Percentiles rank a stretch among this genome's conserved stretches.
These are phyloP conservation scores for Pygmarrhopalites habei DNA, from an alignment of 1,140 invertebrate species.

Conservation along the genomic window DNA sequence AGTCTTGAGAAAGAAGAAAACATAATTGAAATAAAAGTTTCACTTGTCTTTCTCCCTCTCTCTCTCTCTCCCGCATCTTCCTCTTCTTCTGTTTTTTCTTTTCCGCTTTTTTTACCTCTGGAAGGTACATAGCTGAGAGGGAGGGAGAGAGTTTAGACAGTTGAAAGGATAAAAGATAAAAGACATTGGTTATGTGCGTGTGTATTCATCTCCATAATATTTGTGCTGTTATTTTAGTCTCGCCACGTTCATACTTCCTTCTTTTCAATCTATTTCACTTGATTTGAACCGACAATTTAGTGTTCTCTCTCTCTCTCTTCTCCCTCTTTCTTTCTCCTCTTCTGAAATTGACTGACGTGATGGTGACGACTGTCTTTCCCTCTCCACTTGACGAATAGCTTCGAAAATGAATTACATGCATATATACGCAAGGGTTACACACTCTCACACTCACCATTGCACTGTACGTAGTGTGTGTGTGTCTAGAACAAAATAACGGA, in stretches of 20 bases:
- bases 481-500: neutral
- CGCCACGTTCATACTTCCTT: conserved; percentile 1
- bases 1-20: too few species aligned
- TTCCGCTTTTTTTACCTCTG: neutral
- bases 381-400: conserved; percentile 7
- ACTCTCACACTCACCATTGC: too few species aligned
- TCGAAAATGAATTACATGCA: conserved; percentile 12
- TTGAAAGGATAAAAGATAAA: neutral
- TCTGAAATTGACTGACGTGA: conserved; percentile 11
- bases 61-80: too few species aligned
- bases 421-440: neutral
- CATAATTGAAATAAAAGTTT: too few species aligned
- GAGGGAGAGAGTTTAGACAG: neutral
- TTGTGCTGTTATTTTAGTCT: conserved; percentile 8
- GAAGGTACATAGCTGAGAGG: neutral
- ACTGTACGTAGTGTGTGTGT: neutral
- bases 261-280: conserved; percentile 15
- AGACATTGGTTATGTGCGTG: too few species aligned
- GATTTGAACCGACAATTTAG: conserved; percentile 17
- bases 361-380: conserved; percentile 12
- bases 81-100: too few species aligned
- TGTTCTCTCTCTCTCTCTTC: too few species aligned
- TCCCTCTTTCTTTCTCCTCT: too few species aligned
- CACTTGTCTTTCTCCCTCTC: too few species aligned
- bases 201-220: too few species aligned